Evolutionary conservation across 2,797 vertebrate species (phyloP).

Genomic region (Varecia variegata): DNA sequence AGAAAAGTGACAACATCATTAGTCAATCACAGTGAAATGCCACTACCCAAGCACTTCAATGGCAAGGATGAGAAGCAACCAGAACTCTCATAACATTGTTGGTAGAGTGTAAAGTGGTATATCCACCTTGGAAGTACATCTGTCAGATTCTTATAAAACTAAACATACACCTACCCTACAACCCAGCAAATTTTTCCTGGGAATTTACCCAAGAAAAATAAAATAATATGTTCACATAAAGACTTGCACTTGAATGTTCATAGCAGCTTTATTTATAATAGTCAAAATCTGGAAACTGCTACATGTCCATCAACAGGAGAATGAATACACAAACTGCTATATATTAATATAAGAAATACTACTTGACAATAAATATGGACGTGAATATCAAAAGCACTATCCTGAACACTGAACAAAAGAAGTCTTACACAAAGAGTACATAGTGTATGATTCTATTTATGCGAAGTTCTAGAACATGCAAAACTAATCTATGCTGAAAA

Average conservation of each 20-base stretch:
- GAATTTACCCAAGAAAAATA: background rate
- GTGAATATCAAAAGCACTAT: background rate
- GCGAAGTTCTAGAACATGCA: background rate
- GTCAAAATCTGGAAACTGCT: background rate
- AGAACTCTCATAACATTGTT: background rate
- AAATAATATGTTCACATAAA: background rate
- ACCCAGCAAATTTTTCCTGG: background rate
- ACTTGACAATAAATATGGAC: background rate
- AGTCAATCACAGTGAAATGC: background rate
- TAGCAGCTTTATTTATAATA: background rate
- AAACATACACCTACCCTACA: background rate
- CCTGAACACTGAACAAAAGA: background rate
- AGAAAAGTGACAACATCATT: background rate
- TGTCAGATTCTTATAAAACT: background rate
- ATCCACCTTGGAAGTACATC: background rate
- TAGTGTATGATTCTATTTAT: background rate
- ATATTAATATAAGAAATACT: background rate
- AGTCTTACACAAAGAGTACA: background rate
- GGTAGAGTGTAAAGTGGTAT: background rate
- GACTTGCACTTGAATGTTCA: background rate
- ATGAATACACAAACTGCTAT: background rate
- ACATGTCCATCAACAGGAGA: background rate
- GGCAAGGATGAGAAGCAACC: background rate
- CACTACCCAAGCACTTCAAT: background rate
- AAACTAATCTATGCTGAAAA: background rate